Evolutionary conservation across 2,113 vertebrate species (phyloP), one percentile per base, ranked within the genome.

Genomic region (Hucho hucho): DNA sequence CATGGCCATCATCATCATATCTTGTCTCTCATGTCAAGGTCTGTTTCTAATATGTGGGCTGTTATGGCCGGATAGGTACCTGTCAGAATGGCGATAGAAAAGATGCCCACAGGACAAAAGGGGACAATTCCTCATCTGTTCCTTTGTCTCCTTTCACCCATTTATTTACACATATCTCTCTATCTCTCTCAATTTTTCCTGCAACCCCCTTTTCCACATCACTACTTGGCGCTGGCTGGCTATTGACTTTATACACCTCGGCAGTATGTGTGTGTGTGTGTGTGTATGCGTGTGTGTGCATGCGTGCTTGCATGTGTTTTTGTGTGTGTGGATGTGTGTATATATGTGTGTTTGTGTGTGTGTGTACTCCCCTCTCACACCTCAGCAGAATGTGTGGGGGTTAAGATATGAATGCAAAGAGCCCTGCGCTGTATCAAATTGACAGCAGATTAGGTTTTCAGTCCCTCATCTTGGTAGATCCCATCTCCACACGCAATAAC

Each of bases 391-490:
- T 56, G 72, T 73, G 66, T 68, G 22, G 64, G 70, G 61, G 79
- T 81, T 71, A 79, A 29, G 77, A 81, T 79, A 77, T 69, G 53
- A 75, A 64, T 69, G 22, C 47, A 26, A 71, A 74, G n/a, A 29
- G 37, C 67, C 69, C 71, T 25, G 47, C 64, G 75, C 70, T 78
- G 69, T 69, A 80, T 84, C 77, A 82, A 76, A 80, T 43, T 82
- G 82, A 80, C 77, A 82, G 69, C 56, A 73, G 75, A 81, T 79
- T 79, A 72, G 71, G 73, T 79, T 75, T 46, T 79, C 69, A 74
- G 68, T 72, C 81, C 79, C 70, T 73, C 76, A 59, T 64, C 75
- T 13, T n/a, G 47, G 66, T 71, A 53, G 49, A 79, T 79, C 65
- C 66, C 73, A 81, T 82, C 70, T 84, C 37, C 18, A 67, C 25